Evolutionary conservation across 2,113 vertebrate genomes (phyloP), one percentile per base, ranked within the genome.

Genomic region (Cavia aperea): DNA sequence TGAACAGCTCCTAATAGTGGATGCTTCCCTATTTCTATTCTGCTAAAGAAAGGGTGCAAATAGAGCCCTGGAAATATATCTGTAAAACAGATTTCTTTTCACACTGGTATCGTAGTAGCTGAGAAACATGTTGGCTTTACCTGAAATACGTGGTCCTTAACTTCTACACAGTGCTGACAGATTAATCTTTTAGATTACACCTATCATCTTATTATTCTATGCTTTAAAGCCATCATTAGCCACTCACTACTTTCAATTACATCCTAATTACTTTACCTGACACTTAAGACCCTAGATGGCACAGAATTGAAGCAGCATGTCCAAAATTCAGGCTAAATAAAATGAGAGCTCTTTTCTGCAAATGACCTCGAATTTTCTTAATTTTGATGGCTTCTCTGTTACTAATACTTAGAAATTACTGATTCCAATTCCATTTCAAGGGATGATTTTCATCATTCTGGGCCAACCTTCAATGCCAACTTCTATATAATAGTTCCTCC

Each of bases 161-260:
- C 60, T 88, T 93, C 88, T 77, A 73, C 65, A 87, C 15, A 73
- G 31, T 62, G 51, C 81, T 95, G 81, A 92, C 92, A 93, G 81
- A 95, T 95, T 95, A 91, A 95, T 95, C 94, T 96, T 88, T 88
- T 86, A 91, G 77, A 92, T 93, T 84, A 95, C 33, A 66, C 86
- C 75, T 94, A 96, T 96, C 87, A 94, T 90, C 94, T 94, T 95
- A 96, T 96, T 96, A 96, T 95, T 90, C 65, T 94, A 90, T 84
- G 93, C 88, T 95, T 93, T 89, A 92, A 95, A 96, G 87, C 92
- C 70, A 94, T 95, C 93, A 96, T 95, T 97, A 97, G 96, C 95
- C 81, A 95, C 95, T 95, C 88, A 87, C 82, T 82, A 93, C 92
- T 95, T 97, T 96, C 94, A 96, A 94, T 96, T 95, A 96, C 66